Base-by-base conservation (phyloP, 2,888 invertebrate genomes). In the Napeogenes sylphis region DNA sequence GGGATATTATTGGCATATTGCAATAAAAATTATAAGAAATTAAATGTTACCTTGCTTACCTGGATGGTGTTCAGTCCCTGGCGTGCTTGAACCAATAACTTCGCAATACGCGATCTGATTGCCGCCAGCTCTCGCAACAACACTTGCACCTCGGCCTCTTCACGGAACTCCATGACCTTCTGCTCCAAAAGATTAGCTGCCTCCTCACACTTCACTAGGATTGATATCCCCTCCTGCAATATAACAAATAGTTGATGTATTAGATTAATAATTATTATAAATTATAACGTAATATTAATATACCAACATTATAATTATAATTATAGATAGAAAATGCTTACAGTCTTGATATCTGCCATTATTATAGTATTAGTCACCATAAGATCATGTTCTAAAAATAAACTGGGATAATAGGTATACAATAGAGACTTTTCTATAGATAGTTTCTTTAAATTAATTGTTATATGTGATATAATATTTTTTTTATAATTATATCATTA, bases 121-220 rank as follows among this genome's bases (percentile, higher is more conserved):
- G 90, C 85, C 30, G 91, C 83, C 62, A 94, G 82, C 65, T 92
- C 92, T 57, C 89, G 87, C 33, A 91, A 81, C 63, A 95, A 81
- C 42, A 82, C 80, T 75, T 93, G 91, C 21, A 92, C 92, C 74
- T 94, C 95, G 51, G 91, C 82, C 82, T 95, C 95, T 62, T 92
- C 92, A 14, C 93, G 93, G 71, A 94, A 87, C 70, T 91, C 91
- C 77, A 91, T 91, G 56, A 95, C 87, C 75, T 92, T 91, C 57
- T 91, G 89, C 75, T 94, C 94, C 47, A 96, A 83, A 33, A 93
- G 90, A 55, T 90, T 89, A 0, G 93, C 93, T 70, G 94, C 93
- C 71, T 92, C 91, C 68, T 94, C 93, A 79, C 95, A 93, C 77
- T 92, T 92, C 80, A 92, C 92, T 73, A 96, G 90, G 80, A 95